A percentile compares a stretch with the other conserved stretches of the same genome.
Evolutionary conservation across 92 coral and sea anemone species (phyloP).

Genomic region (Porites cylindrica): DNA sequence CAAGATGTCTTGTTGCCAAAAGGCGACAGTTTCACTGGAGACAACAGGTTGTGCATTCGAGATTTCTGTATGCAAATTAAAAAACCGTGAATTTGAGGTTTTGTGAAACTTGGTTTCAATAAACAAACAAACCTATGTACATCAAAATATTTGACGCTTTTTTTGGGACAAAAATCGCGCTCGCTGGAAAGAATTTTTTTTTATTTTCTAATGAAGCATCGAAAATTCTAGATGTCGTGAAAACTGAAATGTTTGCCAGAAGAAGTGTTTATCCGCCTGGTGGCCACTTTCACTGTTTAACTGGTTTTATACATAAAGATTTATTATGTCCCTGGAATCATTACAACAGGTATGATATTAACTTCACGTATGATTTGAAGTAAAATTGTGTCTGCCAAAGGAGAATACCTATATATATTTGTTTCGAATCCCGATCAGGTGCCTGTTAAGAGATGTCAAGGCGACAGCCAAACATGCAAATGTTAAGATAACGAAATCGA

Average conservation of each 20-base stretch:
- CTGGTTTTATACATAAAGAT: neutral
- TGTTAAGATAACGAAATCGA: neutral
- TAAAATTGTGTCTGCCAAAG: neutral
- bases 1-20: neutral
- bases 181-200: too few relatives aligned
- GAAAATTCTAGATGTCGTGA: neutral
- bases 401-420: neutral
- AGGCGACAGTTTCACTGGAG: neutral
- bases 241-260: neutral
- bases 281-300: constrained; percentile 4
- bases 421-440: neutral
- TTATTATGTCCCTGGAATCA: neutral
- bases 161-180: neutral
- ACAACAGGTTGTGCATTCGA: constrained; percentile 21
- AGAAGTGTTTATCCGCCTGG: constrained; percentile 12
- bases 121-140: constrained; percentile 11
- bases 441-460: neutral
- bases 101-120: constrained; percentile 16
- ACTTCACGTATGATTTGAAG: neutral
- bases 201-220: neutral
- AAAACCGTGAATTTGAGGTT: constrained; percentile 21
- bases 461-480: neutral
- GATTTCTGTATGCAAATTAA: constrained; percentile 5
- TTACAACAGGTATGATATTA: neutral
- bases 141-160: neutral